Percentiles rank a stretch among this genome's conserved stretches.
Conservation (phyloP, 2,888 invertebrate genomes). For the Latheticus oryzae region DNA sequence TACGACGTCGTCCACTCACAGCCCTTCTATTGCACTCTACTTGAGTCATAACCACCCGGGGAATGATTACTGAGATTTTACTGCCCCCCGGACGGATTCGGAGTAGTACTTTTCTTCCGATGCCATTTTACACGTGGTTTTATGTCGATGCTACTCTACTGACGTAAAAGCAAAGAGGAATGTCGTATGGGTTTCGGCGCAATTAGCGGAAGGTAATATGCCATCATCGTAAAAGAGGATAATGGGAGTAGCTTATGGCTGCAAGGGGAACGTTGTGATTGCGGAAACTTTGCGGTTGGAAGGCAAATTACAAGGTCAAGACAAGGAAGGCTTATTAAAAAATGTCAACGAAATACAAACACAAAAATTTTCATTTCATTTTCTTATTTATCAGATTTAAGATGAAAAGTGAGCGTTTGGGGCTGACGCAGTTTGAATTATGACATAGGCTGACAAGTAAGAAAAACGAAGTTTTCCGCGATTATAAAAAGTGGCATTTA, state of each 20-base stretch:
- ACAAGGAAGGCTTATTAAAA: too few species aligned
- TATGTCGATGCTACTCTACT: slow-evolving; percentile 36
- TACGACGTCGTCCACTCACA: slow-evolving; percentile 57
- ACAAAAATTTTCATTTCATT: too few species aligned
- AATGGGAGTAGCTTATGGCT: slow-evolving; percentile 10
- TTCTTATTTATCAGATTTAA: too few species aligned
- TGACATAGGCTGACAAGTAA: too few species aligned
- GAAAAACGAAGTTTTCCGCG: too few species aligned
- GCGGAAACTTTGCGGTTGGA: too few species aligned
- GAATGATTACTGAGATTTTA: slow-evolving; percentile 59
- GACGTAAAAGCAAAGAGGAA: slow-evolving; percentile 40
- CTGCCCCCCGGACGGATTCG: slow-evolving; percentile 45
- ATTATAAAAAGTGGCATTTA: too few species aligned
- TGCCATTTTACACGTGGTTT: slow-evolving; percentile 48
- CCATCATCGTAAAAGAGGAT: slow-evolving; percentile 27
- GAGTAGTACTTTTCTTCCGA: slow-evolving; percentile 44
- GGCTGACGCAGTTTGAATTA: too few species aligned
- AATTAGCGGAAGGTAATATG: slow-evolving; percentile 31
- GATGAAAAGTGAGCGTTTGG: too few species aligned
- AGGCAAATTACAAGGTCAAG: too few species aligned
- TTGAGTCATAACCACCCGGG: slow-evolving; percentile 58
- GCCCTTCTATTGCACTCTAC: slow-evolving; percentile 56
- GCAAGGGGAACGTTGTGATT: too few species aligned
- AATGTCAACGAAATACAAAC: too few species aligned
- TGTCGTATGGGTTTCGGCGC: slow-evolving; percentile 6